Percentiles rank a stretch among this genome's conserved stretches.
Evolutionary conservation across 2,113 vertebrate genomes (phyloP).

Genomic region (Podarcis muralis): DNA sequence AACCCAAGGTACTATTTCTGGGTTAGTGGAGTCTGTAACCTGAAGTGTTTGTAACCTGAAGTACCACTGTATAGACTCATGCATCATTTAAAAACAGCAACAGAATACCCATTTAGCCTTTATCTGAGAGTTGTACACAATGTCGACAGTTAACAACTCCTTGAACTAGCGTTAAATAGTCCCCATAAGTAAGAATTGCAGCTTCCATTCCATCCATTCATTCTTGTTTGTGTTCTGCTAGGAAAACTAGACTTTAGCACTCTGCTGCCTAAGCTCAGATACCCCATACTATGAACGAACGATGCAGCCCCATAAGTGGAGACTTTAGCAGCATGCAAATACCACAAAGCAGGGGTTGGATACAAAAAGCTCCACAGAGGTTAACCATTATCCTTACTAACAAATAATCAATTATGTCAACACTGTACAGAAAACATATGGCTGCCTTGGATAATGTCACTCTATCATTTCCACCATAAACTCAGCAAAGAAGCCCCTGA

Average conservation of each 20-base stretch:
- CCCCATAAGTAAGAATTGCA: background rate
- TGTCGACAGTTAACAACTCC: background rate
- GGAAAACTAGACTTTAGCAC: background rate
- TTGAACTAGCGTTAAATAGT: background rate
- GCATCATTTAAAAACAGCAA: background rate
- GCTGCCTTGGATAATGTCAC: background rate
- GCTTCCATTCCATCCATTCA: background rate
- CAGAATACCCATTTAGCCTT: background rate
- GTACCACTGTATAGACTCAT: background rate
- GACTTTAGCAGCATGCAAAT: background rate
- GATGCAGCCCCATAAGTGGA: background rate
- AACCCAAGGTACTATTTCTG: too few relatives aligned
- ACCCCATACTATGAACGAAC: background rate
- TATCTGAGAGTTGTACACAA: background rate
- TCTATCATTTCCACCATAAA: slow-evolving; percentile 1
- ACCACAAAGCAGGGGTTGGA: background rate
- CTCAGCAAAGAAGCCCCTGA: background rate
- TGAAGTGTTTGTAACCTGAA: too few relatives aligned
- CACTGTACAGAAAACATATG: background rate
- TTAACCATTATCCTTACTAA: background rate
- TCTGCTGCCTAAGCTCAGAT: background rate
- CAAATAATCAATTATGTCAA: slow-evolving; percentile 11
- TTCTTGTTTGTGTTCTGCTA: background rate
- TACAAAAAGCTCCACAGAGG: background rate
- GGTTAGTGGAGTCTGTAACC: too few relatives aligned